Evolutionary conservation across 2,888 invertebrate genomes (phyloP), one percentile per base, ranked within the genome.

Genomic region (Tillus elongatus): DNA sequence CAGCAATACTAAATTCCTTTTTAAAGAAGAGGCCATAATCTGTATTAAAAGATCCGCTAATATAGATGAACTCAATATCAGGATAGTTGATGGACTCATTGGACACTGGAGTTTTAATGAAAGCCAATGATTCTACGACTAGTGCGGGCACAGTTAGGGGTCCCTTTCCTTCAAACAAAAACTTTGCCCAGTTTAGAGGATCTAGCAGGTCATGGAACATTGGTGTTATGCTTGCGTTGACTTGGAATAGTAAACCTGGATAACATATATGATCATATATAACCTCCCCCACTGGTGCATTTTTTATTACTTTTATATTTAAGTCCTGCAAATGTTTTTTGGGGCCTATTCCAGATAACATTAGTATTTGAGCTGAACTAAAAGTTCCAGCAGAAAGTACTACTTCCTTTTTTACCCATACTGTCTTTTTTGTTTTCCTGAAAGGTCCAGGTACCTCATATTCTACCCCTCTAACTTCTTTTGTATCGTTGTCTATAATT

Each of bases 401-500:
- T 6, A 19, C 24, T 19, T 19, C 24, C n/a, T n/a, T 6, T 19
- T 19, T 19, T 19, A n/a, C 24, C n/a, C 6, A 19, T 8, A n/a
- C 24, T n/a, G 24, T 19, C n/a, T n/a, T 19, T n/a, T 19, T 19
- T n/a, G n/a, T n/a, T n/a, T n/a, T n/a, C n/a, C n/a, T n/a, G n/a
- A n/a, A n/a, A n/a, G n/a, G n/a, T n/a, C n/a, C n/a, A n/a, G n/a
- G n/a, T n/a, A n/a, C n/a, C n/a, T n/a, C 61, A 43, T 79, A 79
- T 48, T 81, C 69, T 0, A 87, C 77, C 0, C 84, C 86, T 41
- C 82, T 11, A 65, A 64, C 50, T 76, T 79, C n/a, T n/a, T n/a
- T n/a, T 1, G 75, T 74, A 9, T 59, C 43, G 0, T 69, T 67
- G 51, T 82, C 73, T 10, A 86, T 77, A 0, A 84, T 58, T 2